These are phyloP conservation scores for Prochilodus magdalenae DNA, from an alignment of 2,113 vertebrate genomes.

Conservation along the genomic window DNA sequence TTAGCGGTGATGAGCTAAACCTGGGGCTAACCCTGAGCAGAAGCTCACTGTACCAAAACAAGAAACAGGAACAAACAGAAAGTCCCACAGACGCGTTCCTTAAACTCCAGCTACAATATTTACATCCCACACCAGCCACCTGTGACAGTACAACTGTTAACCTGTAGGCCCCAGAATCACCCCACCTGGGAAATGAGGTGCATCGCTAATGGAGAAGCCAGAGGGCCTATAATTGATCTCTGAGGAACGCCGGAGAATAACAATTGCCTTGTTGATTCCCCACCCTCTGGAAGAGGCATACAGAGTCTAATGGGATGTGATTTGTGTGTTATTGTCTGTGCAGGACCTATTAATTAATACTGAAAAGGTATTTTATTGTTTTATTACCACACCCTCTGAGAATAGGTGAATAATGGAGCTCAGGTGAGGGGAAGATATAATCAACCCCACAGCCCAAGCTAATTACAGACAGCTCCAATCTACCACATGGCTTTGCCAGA, in stretches of 20 bases:
- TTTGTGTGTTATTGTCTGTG: slow-evolving; percentile 27
- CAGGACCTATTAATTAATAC: slow-evolving; percentile 43
- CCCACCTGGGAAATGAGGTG: slow-evolving; percentile 22
- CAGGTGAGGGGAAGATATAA: slow-evolving; percentile 24
- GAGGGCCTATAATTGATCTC: slow-evolving; percentile 51
- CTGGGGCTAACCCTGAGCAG: not conserved
- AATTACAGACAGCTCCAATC: slow-evolving; percentile 3
- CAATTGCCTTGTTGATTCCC: slow-evolving; percentile 46
- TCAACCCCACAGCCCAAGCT: not conserved
- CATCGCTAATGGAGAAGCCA: slow-evolving; percentile 38
- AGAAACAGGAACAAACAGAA: slow-evolving; percentile 4
- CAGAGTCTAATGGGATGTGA: slow-evolving; percentile 42
- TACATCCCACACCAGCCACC: slow-evolving; percentile 27
- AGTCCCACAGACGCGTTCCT: not conserved
- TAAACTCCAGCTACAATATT: slow-evolving; percentile 31
- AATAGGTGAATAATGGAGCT: slow-evolving; percentile 44
- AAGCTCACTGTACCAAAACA: slow-evolving; percentile 28
- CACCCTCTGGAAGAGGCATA: slow-evolving; percentile 24
- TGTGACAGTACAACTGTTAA: slow-evolving; percentile 11
- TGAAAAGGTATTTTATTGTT: slow-evolving; percentile 42
- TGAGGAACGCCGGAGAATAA: slow-evolving; percentile 49
- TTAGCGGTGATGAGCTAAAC: not conserved
- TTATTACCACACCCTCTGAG: slow-evolving; percentile 22
- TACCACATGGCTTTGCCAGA: not conserved
- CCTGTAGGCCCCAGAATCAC: not conserved